These are phyloP conservation scores for Steatornis caripensis DNA, from an alignment of 2,113 vertebrate genomes.

Conservation along the genomic window DNA sequence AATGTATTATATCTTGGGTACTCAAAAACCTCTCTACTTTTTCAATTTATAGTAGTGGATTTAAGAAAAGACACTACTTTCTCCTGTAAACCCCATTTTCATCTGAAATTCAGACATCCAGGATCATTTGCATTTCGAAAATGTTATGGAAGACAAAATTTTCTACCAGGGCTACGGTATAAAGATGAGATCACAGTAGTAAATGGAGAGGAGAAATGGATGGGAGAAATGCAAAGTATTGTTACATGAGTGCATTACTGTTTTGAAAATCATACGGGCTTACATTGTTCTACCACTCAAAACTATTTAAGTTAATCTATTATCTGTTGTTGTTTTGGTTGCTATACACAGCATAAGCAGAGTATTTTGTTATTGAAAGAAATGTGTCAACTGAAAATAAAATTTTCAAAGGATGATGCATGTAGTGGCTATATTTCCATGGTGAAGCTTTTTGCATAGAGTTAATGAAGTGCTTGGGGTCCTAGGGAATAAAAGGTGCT, in stretches of 20 bases:
- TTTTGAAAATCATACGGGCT: neutral
- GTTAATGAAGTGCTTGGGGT: conserved; percentile 56
- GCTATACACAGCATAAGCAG: neutral
- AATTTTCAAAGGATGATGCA: neutral
- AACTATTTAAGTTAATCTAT: neutral
- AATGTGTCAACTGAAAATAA: neutral
- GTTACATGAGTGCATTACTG: neutral
- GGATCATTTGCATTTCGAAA: neutral
- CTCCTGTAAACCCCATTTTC: neutral
- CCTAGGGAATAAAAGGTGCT: conserved; percentile 59
- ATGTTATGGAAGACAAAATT: neutral
- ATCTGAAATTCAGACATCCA: neutral
- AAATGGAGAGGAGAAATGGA: neutral
- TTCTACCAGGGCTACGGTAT: neutral
- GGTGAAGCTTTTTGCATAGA: conserved; percentile 15
- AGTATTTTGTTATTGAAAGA: neutral
- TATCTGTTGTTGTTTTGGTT: neutral
- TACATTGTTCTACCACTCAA: neutral
- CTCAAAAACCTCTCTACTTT: neutral
- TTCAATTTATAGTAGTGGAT: neutral
- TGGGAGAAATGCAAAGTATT: neutral
- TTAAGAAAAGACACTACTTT: neutral
- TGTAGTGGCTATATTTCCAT: neutral
- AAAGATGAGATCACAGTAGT: neutral
- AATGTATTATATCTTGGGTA: neutral